These are phyloP conservation scores for Lathronympha strigana DNA, from an alignment of 2,888 invertebrate species.

Conservation along the genomic window DNA sequence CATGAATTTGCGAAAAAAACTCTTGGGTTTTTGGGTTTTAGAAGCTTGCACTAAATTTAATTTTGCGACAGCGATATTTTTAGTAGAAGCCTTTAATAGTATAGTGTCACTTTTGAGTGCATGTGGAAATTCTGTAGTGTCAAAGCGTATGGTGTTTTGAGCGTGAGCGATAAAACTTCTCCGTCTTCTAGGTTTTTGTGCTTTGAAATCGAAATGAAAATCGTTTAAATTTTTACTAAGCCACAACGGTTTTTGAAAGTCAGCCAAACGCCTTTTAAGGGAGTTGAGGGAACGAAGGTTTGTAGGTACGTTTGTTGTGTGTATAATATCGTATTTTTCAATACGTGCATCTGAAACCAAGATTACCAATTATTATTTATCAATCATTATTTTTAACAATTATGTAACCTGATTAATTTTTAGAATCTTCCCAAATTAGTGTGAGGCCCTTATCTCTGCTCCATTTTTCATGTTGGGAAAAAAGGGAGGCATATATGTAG, in stretches of 20 bases:
- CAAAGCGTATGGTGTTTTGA: not conserved
- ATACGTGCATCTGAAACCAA: conserved; percentile 1
- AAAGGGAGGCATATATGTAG: too few species aligned
- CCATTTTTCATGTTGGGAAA: too few species aligned
- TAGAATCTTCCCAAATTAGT: too few species aligned
- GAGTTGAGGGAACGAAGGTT: not conserved
- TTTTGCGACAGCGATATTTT: conserved; percentile 19
- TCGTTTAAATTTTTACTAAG: not conserved
- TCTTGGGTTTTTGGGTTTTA: not conserved
- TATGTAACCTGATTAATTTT: too few species aligned
- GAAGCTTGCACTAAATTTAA: conserved; percentile 4
- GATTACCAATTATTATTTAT: not conserved
- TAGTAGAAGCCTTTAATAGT: not conserved
- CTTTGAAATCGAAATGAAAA: not conserved
- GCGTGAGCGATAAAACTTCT: not conserved
- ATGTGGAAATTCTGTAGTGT: not conserved
- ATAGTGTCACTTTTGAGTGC: not conserved
- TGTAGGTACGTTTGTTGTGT: not conserved
- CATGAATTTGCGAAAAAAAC: not conserved
- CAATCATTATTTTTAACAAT: too few species aligned
- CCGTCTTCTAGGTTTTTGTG: not conserved
- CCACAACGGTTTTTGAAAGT: not conserved
- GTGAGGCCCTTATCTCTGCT: too few species aligned
- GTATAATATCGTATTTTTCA: not conserved
- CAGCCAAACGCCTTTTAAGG: not conserved